Percentiles rank a stretch among this genome's conserved stretches.
Evolutionary conservation across 2,797 vertebrate genomes (phyloP).

Genomic region (Acrossocheilus fasciatus): DNA sequence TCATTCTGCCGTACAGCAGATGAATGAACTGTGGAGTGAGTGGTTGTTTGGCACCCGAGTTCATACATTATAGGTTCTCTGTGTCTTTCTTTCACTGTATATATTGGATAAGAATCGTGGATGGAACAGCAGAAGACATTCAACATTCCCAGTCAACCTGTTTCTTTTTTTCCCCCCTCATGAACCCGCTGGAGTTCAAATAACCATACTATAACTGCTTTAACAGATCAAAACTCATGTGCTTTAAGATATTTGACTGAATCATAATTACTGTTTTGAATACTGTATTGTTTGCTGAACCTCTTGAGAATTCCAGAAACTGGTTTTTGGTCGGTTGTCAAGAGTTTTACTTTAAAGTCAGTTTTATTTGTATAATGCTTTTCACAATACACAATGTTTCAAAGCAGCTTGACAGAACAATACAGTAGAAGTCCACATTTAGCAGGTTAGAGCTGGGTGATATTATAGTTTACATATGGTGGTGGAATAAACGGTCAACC

Average conservation of each 20-base stretch:
- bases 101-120: slow-evolving; percentile 46
- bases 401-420: not conserved
- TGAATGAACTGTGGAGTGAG: slow-evolving; percentile 52
- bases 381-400: not conserved
- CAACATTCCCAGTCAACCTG: slow-evolving; percentile 43
- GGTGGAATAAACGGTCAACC: not conserved
- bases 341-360: not conserved
- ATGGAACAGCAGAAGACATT: slow-evolving; percentile 48
- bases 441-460: not conserved
- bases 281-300: not conserved
- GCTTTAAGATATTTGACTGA: slow-evolving; percentile 26
- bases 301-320: not conserved
- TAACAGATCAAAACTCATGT: slow-evolving; percentile 36
- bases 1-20: slow-evolving; percentile 31
- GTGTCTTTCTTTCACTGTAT: slow-evolving; percentile 45
- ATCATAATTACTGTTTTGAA: not conserved
- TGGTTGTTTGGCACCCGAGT: slow-evolving; percentile 39
- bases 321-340: not conserved
- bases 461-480: not conserved
- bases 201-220: slow-evolving; percentile 24
- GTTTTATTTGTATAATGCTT: not conserved
- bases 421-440: not conserved
- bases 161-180: not conserved
- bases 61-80: slow-evolving; percentile 22
- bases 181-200: slow-evolving; percentile 42